A percentile compares a stretch with the other conserved stretches of the same genome.
These are phyloP conservation scores for Plumapathes pennacea DNA, from an alignment of 92 coral and sea anemone genomes.

Conservation along the genomic window DNA sequence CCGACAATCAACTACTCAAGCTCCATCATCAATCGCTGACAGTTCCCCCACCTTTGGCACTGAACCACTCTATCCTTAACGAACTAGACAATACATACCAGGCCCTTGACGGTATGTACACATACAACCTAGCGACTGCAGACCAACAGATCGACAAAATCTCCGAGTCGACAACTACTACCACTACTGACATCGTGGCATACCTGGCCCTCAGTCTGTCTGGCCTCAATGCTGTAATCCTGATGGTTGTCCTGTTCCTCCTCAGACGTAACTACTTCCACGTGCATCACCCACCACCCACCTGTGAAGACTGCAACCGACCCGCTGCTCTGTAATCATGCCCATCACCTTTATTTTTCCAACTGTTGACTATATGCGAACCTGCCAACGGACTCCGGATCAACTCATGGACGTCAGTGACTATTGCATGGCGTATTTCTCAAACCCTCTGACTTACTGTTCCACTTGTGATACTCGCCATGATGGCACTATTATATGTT, in stretches of 20 bases:
- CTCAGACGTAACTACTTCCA: background rate
- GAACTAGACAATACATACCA: constrained; percentile 16
- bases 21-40: constrained; percentile 5
- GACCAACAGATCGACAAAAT: constrained; percentile 1
- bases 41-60: constrained; percentile 2
- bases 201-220: constrained; percentile 6
- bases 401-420: too few species aligned
- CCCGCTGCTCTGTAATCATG: too few species aligned
- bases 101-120: constrained; percentile 1
- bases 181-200: constrained; percentile 5
- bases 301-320: background rate
- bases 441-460: too few species aligned
- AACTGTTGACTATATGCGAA: too few species aligned
- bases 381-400: too few species aligned
- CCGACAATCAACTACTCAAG: too few species aligned
- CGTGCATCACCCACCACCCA: background rate
- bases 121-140: background rate
- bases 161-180: constrained; percentile 1
- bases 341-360: too few species aligned
- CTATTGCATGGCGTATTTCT: too few species aligned
- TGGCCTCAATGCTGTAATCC: background rate
- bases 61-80: constrained; percentile 3
- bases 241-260: background rate
- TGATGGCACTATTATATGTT: too few species aligned
- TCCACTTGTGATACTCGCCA: too few species aligned